Evolutionary conservation across 2,113 vertebrate genomes (phyloP).

Genomic region (Petrocephalus zakoni): DNA sequence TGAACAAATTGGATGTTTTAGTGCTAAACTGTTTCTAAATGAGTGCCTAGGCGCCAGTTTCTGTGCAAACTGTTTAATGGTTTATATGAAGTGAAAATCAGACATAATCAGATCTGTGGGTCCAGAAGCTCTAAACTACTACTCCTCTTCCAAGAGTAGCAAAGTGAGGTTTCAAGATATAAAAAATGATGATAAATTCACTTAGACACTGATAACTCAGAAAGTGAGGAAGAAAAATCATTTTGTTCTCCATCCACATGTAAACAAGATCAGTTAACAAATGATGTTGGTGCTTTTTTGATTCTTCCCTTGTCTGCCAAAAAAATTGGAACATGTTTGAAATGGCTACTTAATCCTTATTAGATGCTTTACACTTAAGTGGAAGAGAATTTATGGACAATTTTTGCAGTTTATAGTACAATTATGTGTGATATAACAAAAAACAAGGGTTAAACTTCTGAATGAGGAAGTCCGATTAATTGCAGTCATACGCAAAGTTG

Average conservation of each 20-base stretch:
- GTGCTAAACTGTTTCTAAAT: not conserved
- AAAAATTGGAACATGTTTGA: not conserved
- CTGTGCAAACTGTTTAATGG: slow-evolving; percentile 13
- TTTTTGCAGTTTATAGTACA: not conserved
- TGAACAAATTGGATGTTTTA: not conserved
- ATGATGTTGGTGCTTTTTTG: not conserved
- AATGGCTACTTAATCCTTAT: not conserved
- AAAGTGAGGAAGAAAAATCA: not conserved
- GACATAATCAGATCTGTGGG: not conserved
- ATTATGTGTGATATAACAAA: not conserved
- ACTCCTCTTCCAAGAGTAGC: not conserved
- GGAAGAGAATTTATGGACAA: not conserved
- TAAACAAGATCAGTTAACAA: not conserved
- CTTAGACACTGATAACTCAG: not conserved
- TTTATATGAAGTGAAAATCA: not conserved
- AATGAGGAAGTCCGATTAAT: slow-evolving; percentile 60
- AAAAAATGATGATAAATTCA: not conserved
- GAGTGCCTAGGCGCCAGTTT: not conserved
- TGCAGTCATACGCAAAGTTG: slow-evolving; percentile 99
- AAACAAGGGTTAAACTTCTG: not conserved
- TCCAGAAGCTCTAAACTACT: not conserved
- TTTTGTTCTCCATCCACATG: not conserved
- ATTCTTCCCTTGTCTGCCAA: not conserved
- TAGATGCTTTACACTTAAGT: not conserved
- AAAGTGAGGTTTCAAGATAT: not conserved